phyloP scores from a whole-genome alignment of 1,140 invertebrate species.

The Nasonia giraulti region DNA sequence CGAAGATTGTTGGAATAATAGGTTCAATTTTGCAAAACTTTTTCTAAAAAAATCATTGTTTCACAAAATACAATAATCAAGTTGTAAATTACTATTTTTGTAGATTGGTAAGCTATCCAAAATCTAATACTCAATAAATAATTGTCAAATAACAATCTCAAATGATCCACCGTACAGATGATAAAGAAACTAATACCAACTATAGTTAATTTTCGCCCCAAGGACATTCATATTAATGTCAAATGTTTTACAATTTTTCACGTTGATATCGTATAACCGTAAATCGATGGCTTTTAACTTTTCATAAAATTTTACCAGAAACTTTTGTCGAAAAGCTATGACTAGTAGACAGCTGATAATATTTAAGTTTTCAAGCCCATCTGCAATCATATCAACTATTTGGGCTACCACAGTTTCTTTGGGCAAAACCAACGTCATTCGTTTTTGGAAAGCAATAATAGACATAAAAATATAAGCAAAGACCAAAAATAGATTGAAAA shows the following conservation, averaged over 20 bases:
- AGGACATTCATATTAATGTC: neutral
- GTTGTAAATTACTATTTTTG: neutral
- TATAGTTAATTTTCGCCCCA: slow-evolving; percentile 23
- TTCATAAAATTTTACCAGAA: neutral
- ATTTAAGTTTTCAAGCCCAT: neutral
- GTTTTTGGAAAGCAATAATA: neutral
- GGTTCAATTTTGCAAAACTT: slow-evolving; percentile 5
- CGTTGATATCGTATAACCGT: neutral
- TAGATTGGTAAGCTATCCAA: neutral
- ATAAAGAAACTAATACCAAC: neutral
- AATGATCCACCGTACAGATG: neutral
- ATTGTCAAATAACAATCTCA: neutral
- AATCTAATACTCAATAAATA: neutral
- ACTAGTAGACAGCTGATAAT: neutral
- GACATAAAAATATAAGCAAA: neutral
- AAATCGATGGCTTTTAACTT: neutral
- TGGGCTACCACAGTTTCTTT: slow-evolving; percentile 12
- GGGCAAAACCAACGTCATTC: neutral
- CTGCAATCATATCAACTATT: slow-evolving; percentile 9
- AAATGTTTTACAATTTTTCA: neutral
- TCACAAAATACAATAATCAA: neutral
- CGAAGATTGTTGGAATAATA: neutral
- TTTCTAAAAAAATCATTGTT: neutral
- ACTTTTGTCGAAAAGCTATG: slow-evolving; percentile 18
- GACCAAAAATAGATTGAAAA: neutral